Percentiles rank a stretch among this genome's conserved stretches.
Evolutionary conservation across 2,113 vertebrate species (phyloP).

Genomic region (Gymnogyps californianus): DNA sequence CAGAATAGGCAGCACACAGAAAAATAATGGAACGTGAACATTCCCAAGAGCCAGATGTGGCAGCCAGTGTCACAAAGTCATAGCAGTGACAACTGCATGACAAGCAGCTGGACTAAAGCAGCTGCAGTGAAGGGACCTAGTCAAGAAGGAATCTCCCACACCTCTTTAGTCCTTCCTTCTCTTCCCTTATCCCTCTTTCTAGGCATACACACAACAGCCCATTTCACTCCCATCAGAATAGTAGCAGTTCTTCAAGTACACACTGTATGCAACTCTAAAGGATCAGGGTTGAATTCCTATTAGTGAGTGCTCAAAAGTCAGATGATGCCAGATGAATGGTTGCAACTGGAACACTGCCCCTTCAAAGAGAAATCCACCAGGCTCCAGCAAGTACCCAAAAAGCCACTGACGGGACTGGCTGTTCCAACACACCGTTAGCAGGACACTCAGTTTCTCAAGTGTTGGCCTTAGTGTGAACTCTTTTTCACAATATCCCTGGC

Average conservation of each 20-base stretch:
- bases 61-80: neutral
- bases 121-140: neutral
- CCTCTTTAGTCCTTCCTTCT: neutral
- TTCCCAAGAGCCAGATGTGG: neutral
- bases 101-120: neutral
- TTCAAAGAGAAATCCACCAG: neutral
- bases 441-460: neutral
- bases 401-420: neutral
- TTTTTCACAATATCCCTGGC: neutral
- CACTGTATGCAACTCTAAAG: neutral
- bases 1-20: neutral
- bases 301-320: neutral
- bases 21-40: neutral
- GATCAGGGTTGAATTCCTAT: neutral
- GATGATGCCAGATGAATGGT: neutral
- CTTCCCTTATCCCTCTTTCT: neutral
- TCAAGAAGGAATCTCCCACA: neutral
- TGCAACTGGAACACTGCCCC: neutral
- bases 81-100: neutral
- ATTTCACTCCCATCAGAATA: neutral
- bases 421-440: neutral
- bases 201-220: neutral
- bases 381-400: neutral
- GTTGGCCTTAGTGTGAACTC: neutral
- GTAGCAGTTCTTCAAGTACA: neutral